Percentiles rank a stretch among this genome's conserved stretches.
Conservation (phyloP, 2,113 vertebrate genomes). For the Lamprologus ornatipinnis region DNA sequence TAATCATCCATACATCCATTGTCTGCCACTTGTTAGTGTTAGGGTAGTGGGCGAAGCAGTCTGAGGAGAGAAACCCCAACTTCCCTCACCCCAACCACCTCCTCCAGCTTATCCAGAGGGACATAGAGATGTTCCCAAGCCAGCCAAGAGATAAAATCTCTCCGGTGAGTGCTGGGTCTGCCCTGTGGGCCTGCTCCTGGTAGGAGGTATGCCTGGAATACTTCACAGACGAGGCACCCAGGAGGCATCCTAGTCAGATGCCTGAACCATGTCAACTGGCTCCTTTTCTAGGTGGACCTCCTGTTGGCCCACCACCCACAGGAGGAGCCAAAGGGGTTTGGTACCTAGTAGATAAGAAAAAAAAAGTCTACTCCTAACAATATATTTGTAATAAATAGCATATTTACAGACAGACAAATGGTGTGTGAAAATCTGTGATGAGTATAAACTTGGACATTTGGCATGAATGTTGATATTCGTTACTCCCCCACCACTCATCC, state of each 20-base stretch:
- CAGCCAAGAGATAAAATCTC: background rate
- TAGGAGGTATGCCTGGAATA: background rate
- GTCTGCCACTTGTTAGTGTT: background rate
- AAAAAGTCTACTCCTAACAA: background rate
- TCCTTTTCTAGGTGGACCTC: background rate
- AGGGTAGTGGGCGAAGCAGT: background rate
- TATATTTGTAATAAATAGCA: background rate
- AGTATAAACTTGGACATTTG: background rate
- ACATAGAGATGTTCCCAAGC: background rate
- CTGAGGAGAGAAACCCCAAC: background rate
- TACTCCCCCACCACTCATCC: background rate
- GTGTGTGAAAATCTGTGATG: background rate
- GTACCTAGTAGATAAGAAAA: rapidly evolving
- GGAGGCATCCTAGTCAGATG: background rate
- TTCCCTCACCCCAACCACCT: background rate
- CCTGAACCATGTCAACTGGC: background rate
- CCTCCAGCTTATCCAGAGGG: background rate
- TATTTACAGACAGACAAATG: background rate
- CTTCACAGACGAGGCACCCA: background rate
- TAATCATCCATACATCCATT: background rate
- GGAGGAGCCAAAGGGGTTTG: rapidly evolving
- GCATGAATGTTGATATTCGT: background rate
- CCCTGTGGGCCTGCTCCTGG: background rate
- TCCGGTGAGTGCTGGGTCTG: background rate
- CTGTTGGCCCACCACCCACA: background rate